Evolutionary conservation across 2,888 invertebrate species (phyloP).

Genomic region (Aphodius sticticus): DNA sequence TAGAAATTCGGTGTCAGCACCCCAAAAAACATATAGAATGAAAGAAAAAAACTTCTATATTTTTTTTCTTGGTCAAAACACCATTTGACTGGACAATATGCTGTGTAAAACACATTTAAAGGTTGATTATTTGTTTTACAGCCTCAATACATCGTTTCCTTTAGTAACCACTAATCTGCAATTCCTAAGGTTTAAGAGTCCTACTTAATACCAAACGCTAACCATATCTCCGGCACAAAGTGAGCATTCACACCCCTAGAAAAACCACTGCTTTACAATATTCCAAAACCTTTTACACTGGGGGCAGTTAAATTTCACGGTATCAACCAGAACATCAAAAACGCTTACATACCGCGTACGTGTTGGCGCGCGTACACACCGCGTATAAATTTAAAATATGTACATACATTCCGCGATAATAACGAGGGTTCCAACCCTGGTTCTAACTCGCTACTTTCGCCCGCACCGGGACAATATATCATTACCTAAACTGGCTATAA

Average conservation of each 20-base stretch:
- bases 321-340: not conserved
- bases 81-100: no score
- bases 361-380: not conserved
- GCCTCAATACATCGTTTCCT: no score
- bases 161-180: no score
- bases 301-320: not conserved
- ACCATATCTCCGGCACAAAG: not conserved
- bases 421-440: not conserved
- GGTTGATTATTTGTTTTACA: no score
- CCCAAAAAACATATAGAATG: no score
- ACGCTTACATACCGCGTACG: not conserved
- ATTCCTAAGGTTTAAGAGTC: not conserved
- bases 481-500: not conserved
- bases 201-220: not conserved
- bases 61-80: no score
- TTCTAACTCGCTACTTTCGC: not conserved
- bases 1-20: no score
- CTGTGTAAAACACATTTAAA: no score
- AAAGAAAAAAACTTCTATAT: no score
- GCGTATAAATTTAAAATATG: not conserved
- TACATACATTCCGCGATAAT: constrained; percentile 4
- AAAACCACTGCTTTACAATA: not conserved
- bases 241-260: not conserved
- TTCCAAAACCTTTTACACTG: not conserved
- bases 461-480: not conserved